Evolutionary conservation across 2,888 invertebrate species (phyloP).

Genomic region (Melanargia galathea): DNA sequence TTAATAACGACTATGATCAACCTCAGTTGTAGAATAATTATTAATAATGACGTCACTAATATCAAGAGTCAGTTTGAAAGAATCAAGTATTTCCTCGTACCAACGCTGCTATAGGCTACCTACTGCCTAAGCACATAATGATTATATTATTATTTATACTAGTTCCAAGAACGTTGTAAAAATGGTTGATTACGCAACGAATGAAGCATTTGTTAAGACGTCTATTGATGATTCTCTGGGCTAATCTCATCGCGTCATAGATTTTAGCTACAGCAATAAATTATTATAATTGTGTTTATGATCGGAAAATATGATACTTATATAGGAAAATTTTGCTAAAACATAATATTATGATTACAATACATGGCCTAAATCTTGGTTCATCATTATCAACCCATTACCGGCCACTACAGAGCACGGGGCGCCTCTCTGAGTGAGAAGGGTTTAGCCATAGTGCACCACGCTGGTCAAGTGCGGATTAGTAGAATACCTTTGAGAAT

Average conservation of each 20-base stretch:
- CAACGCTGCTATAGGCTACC: conserved; percentile 45
- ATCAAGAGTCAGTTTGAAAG: conserved; percentile 56
- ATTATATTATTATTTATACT: conserved; percentile 65
- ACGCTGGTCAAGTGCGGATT: too few species aligned
- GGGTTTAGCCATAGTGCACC: too few species aligned
- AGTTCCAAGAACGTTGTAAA: conserved; percentile 63
- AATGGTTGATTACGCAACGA: conserved; percentile 70
- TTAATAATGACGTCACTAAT: conserved; percentile 66
- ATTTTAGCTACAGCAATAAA: not conserved
- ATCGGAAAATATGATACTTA: not conserved
- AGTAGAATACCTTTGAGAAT: too few species aligned
- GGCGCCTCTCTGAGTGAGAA: too few species aligned
- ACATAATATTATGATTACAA: too few species aligned
- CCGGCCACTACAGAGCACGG: too few species aligned
- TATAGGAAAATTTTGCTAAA: too few species aligned
- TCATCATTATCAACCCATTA: too few species aligned
- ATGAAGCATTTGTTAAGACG: conserved; percentile 49
- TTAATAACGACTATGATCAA: conserved; percentile 24
- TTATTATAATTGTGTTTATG: not conserved
- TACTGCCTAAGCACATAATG: conserved; percentile 56
- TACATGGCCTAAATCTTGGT: too few species aligned
- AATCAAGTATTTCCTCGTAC: conserved; percentile 58
- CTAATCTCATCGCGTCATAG: conserved; percentile 41
- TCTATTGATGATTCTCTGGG: conserved; percentile 49
- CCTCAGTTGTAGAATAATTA: conserved; percentile 45